A percentile compares a stretch with the other conserved stretches of the same genome.
Evolutionary conservation across 2,888 invertebrate species (phyloP).

Genomic region (Endomychus coccineus): DNA sequence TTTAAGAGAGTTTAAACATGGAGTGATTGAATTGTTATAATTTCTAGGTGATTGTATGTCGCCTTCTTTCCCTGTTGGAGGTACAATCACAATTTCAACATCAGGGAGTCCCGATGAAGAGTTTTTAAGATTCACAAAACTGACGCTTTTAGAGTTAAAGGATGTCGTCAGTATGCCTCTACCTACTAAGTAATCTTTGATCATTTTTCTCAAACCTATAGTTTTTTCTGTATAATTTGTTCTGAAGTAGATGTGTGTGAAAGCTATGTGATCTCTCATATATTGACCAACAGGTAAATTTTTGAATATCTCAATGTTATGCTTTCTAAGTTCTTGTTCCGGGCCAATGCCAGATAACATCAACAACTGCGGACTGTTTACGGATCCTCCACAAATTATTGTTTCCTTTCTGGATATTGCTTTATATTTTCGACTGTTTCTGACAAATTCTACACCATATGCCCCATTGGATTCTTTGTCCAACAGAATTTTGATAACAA

Average conservation of each 20-base stretch:
- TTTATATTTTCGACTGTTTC: conserved; percentile 14
- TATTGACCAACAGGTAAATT: conserved; percentile 22
- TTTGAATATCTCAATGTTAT: conserved; percentile 16
- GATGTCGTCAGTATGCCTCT: conserved; percentile 15
- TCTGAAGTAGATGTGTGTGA: conserved; percentile 17
- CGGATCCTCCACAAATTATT: conserved; percentile 17
- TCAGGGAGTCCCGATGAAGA: conserved; percentile 10
- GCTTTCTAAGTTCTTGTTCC: conserved; percentile 14
- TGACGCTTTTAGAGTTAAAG: conserved; percentile 13
- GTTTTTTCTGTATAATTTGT: conserved; percentile 19
- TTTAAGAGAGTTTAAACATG: conserved; percentile 7
- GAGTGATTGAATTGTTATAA: conserved; percentile 12
- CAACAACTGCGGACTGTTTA: conserved; percentile 19
- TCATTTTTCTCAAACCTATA: conserved; percentile 11
- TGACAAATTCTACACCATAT: conserved; percentile 17
- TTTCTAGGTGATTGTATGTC: conserved; percentile 9
- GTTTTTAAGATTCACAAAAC: conserved; percentile 13
- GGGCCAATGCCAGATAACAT: conserved; percentile 21
- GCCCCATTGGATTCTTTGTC: conserved; percentile 31
- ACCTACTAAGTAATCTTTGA: conserved; percentile 28
- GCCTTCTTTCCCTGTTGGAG: conserved; percentile 10
- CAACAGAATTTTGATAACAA: conserved; percentile 16
- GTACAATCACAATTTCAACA: conserved; percentile 15
- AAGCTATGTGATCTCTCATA: conserved; percentile 22
- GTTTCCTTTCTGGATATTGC: conserved; percentile 18